Conservation (phyloP, 2,113 vertebrate species). For the Chiloscyllium plagiosum region DNA sequence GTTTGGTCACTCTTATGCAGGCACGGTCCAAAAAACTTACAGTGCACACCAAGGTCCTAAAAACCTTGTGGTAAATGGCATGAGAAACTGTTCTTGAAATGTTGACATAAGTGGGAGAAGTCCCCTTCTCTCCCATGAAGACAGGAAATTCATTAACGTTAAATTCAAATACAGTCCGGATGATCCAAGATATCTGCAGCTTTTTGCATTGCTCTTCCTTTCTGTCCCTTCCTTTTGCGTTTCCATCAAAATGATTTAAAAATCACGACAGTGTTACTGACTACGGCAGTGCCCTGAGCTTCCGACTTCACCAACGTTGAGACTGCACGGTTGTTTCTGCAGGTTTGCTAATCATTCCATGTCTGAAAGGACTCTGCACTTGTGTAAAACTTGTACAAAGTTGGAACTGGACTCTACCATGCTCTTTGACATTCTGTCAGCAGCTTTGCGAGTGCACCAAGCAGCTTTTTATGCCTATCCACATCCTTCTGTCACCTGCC, state of each 20-base stretch:
- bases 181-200: background rate
- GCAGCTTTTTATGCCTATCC: too few relatives aligned
- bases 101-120: background rate
- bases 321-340: too few relatives aligned
- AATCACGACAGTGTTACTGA: background rate
- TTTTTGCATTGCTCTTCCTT: background rate
- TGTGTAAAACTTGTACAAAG: background rate
- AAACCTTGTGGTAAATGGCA: background rate
- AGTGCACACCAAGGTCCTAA: background rate
- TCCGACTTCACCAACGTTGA: too few relatives aligned
- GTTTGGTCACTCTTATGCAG: background rate
- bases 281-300: background rate
- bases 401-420: background rate
- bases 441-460: background rate
- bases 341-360: too few relatives aligned
- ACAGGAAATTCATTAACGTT: background rate
- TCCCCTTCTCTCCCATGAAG: background rate
- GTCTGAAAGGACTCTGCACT: too few relatives aligned
- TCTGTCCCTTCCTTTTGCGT: background rate
- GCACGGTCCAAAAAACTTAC: background rate
- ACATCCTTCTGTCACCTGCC: too few relatives aligned
- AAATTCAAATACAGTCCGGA: background rate
- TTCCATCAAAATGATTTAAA: background rate
- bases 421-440: background rate
- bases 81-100: background rate